phyloP scores from a whole-genome alignment of 2,797 vertebrate species.

The Molossus alvarezi region DNA sequence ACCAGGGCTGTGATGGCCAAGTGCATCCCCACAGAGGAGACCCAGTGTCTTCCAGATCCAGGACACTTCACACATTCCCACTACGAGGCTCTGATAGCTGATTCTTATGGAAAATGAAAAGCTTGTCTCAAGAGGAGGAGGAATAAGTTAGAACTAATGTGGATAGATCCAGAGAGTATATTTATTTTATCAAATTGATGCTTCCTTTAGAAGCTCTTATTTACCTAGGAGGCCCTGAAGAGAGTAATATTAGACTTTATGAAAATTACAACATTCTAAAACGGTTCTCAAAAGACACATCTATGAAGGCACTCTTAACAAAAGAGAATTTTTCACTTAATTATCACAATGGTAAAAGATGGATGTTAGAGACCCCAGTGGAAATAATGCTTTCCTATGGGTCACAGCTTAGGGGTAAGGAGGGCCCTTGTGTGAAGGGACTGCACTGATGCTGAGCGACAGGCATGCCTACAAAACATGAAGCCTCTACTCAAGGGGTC shows the following conservation, averaged over 20 bases:
- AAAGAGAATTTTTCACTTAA: constrained; percentile 54
- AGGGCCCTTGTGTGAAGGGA: too few species aligned
- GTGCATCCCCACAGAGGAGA: background rate
- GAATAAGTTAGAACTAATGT: background rate
- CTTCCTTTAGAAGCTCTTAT: too few species aligned
- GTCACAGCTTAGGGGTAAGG: background rate
- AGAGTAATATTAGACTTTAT: constrained; percentile 6
- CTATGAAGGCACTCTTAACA: background rate
- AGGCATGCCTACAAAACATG: background rate
- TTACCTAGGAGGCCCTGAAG: constrained; percentile 10
- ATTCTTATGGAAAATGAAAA: constrained; percentile 62
- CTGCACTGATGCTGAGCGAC: too few species aligned
- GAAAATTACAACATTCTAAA: constrained; percentile 51
- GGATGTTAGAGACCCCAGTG: background rate
- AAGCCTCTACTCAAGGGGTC: background rate
- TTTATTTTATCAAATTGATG: too few species aligned
- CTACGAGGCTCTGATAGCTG: too few species aligned
- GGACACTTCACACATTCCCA: too few species aligned
- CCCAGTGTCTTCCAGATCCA: background rate
- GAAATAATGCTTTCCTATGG: background rate
- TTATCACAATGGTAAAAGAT: constrained; percentile 37
- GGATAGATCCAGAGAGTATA: background rate
- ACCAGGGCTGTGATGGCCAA: background rate
- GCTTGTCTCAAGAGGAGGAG: background rate
- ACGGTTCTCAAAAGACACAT: constrained; percentile 54